Conservation (phyloP, 2,888 invertebrate species). For the Heterodera filipjevi region DNA sequence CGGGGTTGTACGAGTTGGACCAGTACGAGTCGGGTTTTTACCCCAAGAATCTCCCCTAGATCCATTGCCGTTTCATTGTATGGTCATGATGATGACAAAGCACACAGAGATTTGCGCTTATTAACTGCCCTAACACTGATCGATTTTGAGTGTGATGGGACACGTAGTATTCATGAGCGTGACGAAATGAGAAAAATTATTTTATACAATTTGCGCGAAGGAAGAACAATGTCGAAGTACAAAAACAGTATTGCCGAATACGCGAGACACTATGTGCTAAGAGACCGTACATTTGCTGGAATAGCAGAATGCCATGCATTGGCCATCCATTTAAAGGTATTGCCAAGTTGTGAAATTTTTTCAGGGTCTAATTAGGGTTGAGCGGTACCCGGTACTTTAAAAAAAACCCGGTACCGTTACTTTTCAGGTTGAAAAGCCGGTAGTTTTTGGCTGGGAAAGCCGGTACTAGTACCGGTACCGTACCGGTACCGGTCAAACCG, state of each 20-base stretch:
- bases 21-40: too few relatives aligned
- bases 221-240: neutral
- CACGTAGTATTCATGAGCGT: neutral
- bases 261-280: neutral
- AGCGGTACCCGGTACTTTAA: too few relatives aligned
- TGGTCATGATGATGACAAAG: neutral
- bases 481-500: too few relatives aligned
- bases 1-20: too few relatives aligned
- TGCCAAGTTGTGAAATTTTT: too few relatives aligned
- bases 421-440: too few relatives aligned
- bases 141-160: neutral
- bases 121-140: neutral
- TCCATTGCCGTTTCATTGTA: neutral
- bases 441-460: too few relatives aligned
- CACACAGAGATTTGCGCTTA: neutral
- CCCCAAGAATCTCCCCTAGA: too few relatives aligned
- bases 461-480: too few relatives aligned
- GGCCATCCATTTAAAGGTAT: neutral
- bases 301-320: neutral
- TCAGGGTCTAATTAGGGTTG: too few relatives aligned
- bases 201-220: neutral
- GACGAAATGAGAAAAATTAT: neutral
- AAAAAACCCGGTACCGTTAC: too few relatives aligned
- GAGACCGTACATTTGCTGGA: neutral
- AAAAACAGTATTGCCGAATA: neutral